phyloP scores from a whole-genome alignment of 1,140 invertebrate species.

The Oedothorax gibbosus region DNA sequence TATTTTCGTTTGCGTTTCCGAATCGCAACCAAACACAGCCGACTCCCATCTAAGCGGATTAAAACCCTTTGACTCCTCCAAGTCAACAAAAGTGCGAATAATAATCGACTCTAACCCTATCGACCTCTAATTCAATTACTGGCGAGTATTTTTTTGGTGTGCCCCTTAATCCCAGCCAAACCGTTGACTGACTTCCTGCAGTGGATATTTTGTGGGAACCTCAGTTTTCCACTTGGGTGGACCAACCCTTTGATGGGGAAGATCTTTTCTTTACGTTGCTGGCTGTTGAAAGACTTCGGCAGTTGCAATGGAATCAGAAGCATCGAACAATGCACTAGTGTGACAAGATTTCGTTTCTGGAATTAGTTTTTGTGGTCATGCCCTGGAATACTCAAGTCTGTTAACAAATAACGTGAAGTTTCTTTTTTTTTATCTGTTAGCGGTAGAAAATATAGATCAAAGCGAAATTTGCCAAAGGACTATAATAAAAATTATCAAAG shows the following conservation, averaged over 20 bases:
- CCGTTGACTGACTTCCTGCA: conserved; percentile 47
- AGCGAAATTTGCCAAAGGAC: no score
- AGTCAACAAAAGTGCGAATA: conserved; percentile 30
- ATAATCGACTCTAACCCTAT: conserved; percentile 55
- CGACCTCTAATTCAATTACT: conserved; percentile 52
- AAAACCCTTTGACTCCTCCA: conserved; percentile 38
- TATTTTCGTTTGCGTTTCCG: not conserved
- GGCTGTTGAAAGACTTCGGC: no score
- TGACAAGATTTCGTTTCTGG: no score
- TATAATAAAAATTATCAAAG: no score
- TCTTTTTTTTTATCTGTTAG: no score
- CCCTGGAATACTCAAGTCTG: no score
- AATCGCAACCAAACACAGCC: conserved; percentile 34
- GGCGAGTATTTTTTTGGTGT: not conserved
- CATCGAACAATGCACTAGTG: no score
- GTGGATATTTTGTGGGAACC: conserved; percentile 19
- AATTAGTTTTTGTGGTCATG: no score
- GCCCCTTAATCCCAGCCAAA: conserved; percentile 30
- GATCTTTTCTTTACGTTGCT: no score
- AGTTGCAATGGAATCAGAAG: no score
- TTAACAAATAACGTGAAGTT: no score
- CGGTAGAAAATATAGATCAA: no score
- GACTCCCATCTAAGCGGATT: conserved; percentile 34
- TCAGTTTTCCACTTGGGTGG: conserved; percentile 28
- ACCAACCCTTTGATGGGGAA: conserved; percentile 32